These are phyloP conservation scores for Sebastes hopkinsi DNA, from an alignment of 2,797 vertebrate genomes.

Conservation along the genomic window DNA sequence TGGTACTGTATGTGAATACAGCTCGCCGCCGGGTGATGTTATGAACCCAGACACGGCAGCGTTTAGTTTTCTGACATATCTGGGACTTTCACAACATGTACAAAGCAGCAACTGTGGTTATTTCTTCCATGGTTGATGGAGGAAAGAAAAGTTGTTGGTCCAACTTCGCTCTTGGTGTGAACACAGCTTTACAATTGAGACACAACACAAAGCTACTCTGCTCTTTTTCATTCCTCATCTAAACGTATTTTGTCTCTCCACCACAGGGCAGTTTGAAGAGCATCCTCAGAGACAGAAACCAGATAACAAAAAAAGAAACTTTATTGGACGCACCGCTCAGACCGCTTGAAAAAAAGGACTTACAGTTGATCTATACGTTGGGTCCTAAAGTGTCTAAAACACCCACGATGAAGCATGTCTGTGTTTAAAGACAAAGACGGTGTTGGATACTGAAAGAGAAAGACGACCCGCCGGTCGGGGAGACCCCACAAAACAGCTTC, in stretches of 20 bases:
- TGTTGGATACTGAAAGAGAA: background rate
- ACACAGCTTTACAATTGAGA: too few species aligned
- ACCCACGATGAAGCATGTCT: background rate
- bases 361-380: constrained; percentile 58
- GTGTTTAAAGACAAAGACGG: constrained; percentile 6
- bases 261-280: constrained; percentile 62
- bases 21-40: too few species aligned
- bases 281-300: constrained; percentile 21
- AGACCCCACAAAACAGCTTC: background rate
- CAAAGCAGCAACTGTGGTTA: too few species aligned
- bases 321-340: constrained; percentile 29
- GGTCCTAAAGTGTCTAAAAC: constrained; percentile 38
- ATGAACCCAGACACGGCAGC: too few species aligned
- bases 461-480: fast-evolving
- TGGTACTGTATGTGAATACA: too few species aligned
- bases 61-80: too few species aligned
- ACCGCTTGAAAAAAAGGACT: constrained; percentile 55
- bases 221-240: background rate
- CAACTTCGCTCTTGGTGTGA: too few species aligned
- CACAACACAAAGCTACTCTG: too few species aligned
- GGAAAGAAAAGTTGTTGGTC: too few species aligned
- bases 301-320: constrained; percentile 12
- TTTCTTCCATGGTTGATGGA: too few species aligned
- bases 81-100: too few species aligned
- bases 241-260: background rate